phyloP scores from a whole-genome alignment of 2,113 vertebrate genomes.

The Progne subis region DNA sequence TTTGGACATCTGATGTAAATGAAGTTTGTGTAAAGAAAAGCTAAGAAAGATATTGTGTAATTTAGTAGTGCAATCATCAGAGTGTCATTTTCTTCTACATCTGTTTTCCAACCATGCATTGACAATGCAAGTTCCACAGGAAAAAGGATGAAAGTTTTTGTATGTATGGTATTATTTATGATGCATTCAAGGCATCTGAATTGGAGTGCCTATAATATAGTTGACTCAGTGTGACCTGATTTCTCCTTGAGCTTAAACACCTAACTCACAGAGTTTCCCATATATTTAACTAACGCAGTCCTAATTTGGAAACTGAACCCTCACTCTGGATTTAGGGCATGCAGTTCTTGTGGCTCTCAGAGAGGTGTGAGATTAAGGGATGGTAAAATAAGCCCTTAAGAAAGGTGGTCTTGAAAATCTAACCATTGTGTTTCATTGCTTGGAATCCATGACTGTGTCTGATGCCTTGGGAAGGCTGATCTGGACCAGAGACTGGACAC shows the following conservation, averaged over 20 bases:
- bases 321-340: neutral
- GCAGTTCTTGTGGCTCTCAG: neutral
- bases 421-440: neutral
- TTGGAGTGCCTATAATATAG: neutral
- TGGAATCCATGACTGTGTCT: neutral
- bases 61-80: neutral
- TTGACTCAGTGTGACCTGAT: neutral
- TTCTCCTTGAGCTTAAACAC: neutral
- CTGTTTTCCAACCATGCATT: neutral
- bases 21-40: neutral
- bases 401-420: neutral
- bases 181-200: neutral
- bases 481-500: neutral
- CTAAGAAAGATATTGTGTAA: neutral
- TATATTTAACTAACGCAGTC: fast-evolving
- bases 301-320: neutral
- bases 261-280: neutral
- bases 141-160: neutral
- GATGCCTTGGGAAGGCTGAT: neutral
- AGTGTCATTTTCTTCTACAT: neutral
- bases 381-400: neutral
- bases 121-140: neutral
- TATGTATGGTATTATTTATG: neutral
- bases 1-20: neutral
- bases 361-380: neutral